phyloP scores from a whole-genome alignment of 1,140 invertebrate species.

The Danaus melanippus region DNA sequence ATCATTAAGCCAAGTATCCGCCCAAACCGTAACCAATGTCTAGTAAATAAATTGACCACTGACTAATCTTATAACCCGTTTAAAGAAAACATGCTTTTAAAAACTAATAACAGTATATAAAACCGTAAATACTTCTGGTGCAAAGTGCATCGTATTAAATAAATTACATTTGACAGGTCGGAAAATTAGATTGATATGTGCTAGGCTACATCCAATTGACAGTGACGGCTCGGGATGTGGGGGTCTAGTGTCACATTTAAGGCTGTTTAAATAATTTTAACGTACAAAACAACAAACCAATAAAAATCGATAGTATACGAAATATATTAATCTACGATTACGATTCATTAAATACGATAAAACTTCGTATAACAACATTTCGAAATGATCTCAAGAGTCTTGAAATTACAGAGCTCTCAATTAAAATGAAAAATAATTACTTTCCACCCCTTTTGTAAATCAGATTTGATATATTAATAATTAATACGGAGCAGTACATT shows the following conservation, averaged over 20 bases:
- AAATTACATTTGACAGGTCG: conserved; percentile 64
- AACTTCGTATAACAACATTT: conserved; percentile 15
- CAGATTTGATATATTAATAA: conserved; percentile 37
- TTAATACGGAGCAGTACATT: conserved; percentile 1
- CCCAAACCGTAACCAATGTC: conserved; percentile 63
- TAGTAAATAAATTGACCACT: conserved; percentile 67
- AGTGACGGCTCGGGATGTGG: conserved; percentile 58
- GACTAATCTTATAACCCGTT: conserved; percentile 51
- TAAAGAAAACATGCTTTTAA: conserved; percentile 12
- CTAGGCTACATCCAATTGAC: conserved; percentile 60
- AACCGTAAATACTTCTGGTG: neutral
- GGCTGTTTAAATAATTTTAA: conserved; percentile 21
- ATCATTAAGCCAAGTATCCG: conserved; percentile 65
- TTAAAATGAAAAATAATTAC: conserved; percentile 68
- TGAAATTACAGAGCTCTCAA: conserved; percentile 64
- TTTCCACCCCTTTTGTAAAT: conserved; percentile 60
- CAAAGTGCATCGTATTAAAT: conserved; percentile 27
- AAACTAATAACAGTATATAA: neutral
- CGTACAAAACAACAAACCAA: neutral
- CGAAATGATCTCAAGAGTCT: conserved; percentile 38
- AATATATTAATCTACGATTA: neutral
- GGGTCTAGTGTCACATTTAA: conserved; percentile 56
- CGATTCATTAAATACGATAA: conserved; percentile 10
- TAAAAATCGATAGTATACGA: neutral
- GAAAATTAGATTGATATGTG: conserved; percentile 58